Conservation (phyloP, 2,797 vertebrate species). For the Tamandua tetradactyla region DNA sequence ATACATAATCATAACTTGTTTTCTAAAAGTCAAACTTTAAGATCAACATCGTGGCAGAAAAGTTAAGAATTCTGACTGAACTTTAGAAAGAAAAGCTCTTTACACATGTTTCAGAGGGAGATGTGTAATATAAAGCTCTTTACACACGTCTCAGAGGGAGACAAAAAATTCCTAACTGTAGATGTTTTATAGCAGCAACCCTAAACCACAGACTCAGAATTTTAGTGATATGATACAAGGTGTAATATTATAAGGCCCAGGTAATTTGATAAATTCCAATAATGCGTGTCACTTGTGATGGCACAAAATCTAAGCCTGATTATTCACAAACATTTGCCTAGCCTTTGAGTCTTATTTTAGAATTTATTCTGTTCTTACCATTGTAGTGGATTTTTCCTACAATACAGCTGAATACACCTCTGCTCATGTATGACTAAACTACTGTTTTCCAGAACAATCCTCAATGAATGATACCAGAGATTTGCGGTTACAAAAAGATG, state of each 20-base stretch:
- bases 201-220: not conserved
- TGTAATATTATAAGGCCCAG: not conserved
- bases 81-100: slow-evolving; percentile 18
- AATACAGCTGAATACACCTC: slow-evolving; percentile 21
- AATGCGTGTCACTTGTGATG: not conserved
- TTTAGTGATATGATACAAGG: not conserved
- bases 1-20: slow-evolving; percentile 17
- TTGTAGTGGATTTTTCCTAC: not conserved
- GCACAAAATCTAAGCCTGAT: slow-evolving; percentile 5
- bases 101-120: not conserved
- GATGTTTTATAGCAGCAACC: not conserved
- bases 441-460: not conserved
- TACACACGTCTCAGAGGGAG: not conserved
- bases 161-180: not conserved
- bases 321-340: not conserved
- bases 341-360: not conserved
- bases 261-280: slow-evolving; percentile 17
- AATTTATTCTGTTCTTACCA: not conserved
- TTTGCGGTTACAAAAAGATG: not conserved
- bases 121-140: not conserved
- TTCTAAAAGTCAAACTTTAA: slow-evolving; percentile 38
- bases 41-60: not conserved
- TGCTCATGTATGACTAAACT: slow-evolving; percentile 18
- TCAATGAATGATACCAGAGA: slow-evolving; percentile 10
- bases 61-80: slow-evolving; percentile 9